phyloP scores from a whole-genome alignment of 2,113 vertebrate species.

The Canis aureus region DNA sequence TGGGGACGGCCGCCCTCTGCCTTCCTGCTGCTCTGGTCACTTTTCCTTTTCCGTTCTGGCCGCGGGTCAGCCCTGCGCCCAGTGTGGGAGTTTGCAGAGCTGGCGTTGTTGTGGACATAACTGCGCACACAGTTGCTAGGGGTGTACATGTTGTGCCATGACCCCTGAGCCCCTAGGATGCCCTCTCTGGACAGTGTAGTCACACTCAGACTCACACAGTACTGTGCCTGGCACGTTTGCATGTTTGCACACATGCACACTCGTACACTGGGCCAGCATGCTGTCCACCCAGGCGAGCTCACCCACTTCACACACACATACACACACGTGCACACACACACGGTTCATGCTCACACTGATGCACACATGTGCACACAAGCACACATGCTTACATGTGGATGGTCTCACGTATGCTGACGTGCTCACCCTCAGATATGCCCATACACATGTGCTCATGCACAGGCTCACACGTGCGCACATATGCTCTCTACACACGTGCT shows the following conservation, averaged over 20 bases:
- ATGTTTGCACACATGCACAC: rapidly evolving
- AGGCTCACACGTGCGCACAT: not conserved
- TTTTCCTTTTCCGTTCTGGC: conserved; percentile 19
- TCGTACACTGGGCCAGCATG: rapidly evolving
- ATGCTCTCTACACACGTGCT: not conserved
- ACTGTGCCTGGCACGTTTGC: not conserved
- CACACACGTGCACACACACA: rapidly evolving
- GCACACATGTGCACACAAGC: rapidly evolving
- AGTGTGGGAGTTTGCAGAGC: not conserved
- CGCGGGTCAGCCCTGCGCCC: rapidly evolving
- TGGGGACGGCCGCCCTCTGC: not conserved
- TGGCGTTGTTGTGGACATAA: rapidly evolving
- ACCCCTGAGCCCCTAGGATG: not conserved
- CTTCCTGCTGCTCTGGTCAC: not conserved
- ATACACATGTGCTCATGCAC: not conserved
- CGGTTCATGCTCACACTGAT: not conserved
- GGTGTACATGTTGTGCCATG: rapidly evolving
- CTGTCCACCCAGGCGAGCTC: not conserved
- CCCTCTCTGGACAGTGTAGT: not conserved
- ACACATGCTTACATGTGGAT: rapidly evolving
- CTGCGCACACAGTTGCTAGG: not conserved
- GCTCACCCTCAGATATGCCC: not conserved
- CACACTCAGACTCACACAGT: rapidly evolving
- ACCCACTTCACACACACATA: rapidly evolving
- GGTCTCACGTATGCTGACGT: not conserved